These are phyloP conservation scores for Tipula confusa DNA, from an alignment of 2,888 invertebrate genomes.

Conservation along the genomic window DNA sequence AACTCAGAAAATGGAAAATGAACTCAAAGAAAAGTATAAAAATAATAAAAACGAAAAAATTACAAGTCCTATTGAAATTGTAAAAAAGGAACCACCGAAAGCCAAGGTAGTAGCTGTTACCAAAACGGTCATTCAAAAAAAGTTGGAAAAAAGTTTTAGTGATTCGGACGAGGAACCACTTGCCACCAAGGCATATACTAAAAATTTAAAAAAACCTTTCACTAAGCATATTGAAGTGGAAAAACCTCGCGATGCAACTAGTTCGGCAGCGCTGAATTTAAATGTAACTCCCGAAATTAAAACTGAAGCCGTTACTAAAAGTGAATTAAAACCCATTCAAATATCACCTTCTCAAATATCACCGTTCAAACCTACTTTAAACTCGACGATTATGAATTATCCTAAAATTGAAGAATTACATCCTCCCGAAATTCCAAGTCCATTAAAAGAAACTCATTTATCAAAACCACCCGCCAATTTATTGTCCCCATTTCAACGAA, in stretches of 20 bases:
- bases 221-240: background rate
- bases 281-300: background rate
- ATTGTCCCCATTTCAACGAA: background rate
- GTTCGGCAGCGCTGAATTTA: background rate
- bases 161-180: conserved; percentile 65
- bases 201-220: background rate
- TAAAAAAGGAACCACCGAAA: conserved; percentile 38
- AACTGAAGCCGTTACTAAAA: background rate
- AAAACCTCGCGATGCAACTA: background rate
- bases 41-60: conserved; percentile 34
- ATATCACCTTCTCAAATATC: background rate
- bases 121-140: background rate
- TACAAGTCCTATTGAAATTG: conserved; percentile 38
- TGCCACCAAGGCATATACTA: conserved; percentile 48
- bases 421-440: background rate
- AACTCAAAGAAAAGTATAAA: conserved; percentile 48
- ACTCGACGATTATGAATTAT: background rate
- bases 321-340: background rate
- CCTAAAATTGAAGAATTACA: background rate
- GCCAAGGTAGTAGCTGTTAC: background rate
- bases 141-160: conserved; percentile 52
- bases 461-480: background rate
- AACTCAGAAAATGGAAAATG: conserved; percentile 58
- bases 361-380: background rate
- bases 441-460: background rate